phyloP scores from a whole-genome alignment of 2,797 vertebrate genomes.

The Poeciliopsis gracilis region DNA sequence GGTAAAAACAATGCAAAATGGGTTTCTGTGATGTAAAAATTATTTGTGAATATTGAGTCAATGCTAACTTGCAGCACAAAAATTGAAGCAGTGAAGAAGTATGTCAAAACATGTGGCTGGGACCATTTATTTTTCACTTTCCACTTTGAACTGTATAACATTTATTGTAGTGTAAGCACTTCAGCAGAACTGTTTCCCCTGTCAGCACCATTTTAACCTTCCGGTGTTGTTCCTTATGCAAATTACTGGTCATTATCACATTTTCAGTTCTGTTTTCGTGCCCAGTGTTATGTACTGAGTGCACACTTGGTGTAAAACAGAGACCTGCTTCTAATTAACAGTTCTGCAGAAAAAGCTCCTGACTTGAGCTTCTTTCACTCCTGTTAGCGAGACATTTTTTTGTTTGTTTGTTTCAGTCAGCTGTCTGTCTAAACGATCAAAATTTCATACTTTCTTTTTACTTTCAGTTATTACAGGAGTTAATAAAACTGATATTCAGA shows the following conservation, averaged over 20 bases:
- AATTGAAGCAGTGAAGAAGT: background rate
- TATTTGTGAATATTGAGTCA: background rate
- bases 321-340: constrained; percentile 59
- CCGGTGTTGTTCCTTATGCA: constrained; percentile 4
- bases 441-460: background rate
- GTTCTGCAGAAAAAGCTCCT: constrained; percentile 5
- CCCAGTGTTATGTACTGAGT: constrained; percentile 13
- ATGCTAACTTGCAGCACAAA: background rate
- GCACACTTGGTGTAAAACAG: constrained; percentile 18
- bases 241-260: constrained; percentile 40
- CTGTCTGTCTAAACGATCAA: background rate
- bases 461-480: background rate
- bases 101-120: background rate
- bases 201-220: background rate
- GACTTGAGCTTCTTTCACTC: background rate
- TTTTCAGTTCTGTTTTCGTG: constrained; percentile 35
- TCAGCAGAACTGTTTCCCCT: background rate
- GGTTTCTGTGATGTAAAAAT: background rate
- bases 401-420: background rate
- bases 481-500: background rate
- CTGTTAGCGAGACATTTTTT: background rate
- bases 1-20: background rate
- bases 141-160: constrained; percentile 1
- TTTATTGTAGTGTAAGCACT: background rate
- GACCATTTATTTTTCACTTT: background rate